phyloP scores from a whole-genome alignment of 30 jellyfish, hydroid and myxozoan genomes.

The Sanderia malayensis region DNA sequence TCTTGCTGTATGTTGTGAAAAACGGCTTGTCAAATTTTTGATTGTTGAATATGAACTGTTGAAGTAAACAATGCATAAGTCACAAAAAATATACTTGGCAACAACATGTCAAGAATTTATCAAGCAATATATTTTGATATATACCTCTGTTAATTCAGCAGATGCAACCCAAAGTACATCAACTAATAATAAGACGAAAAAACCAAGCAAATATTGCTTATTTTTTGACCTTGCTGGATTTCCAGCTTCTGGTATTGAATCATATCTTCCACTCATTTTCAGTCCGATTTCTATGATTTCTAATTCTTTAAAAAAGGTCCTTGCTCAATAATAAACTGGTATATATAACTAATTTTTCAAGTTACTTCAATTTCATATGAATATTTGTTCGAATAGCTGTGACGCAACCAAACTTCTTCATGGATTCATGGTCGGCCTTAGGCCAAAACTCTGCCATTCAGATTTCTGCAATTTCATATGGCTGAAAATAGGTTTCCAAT shows the following conservation, averaged over 20 bases:
- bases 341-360: no score
- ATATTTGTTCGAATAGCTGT: no score
- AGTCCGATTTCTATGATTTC: no score
- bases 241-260: neutral
- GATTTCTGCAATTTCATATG: no score
- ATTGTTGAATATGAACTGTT: constrained; percentile 64
- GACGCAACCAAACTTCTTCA: no score
- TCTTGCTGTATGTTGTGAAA: constrained; percentile 90
- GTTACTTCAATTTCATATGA: no score
- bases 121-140: neutral
- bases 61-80: neutral
- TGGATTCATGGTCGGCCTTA: no score
- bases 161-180: constrained; percentile 93
- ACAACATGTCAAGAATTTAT: neutral
- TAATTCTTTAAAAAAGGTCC: no score
- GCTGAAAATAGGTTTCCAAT: no score
- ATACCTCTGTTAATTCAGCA: constrained; percentile 78
- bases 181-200: constrained; percentile 56
- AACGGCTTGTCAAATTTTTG: constrained; percentile 87
- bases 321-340: no score
- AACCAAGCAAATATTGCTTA: constrained; percentile 47
- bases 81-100: neutral
- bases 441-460: no score
- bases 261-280: neutral
- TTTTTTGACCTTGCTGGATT: neutral